Percentiles rank a stretch among this genome's conserved stretches.
Evolutionary conservation across 35 echinoderm and acorn worm species (phyloP).

Genomic region (Amphiura filiformis): DNA sequence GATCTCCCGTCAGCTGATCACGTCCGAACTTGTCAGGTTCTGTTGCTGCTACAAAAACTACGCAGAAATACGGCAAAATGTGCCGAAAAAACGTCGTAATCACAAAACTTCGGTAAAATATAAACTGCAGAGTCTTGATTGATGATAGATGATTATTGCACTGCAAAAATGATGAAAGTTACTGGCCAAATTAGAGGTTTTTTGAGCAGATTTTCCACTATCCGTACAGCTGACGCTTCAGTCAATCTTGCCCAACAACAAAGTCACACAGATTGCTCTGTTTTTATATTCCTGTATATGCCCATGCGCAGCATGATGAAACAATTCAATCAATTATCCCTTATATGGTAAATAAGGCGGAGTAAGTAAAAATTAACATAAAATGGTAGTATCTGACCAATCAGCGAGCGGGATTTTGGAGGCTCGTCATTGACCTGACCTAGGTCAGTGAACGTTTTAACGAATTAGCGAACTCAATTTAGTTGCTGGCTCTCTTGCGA

Average conservation of each 20-base stretch:
- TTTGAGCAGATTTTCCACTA: background rate
- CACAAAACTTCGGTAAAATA: background rate
- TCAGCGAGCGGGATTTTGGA: background rate
- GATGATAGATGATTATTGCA: background rate
- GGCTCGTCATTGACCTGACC: background rate
- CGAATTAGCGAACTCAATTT: background rate
- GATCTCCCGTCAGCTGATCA: background rate
- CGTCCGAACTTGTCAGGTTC: background rate
- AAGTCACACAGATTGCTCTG: background rate
- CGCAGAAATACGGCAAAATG: background rate
- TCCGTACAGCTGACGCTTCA: background rate
- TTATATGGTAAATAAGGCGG: slow-evolving; percentile 28
- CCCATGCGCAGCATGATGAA: no score
- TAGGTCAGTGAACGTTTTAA: background rate
- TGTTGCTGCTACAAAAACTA: background rate
- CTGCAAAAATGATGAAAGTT: background rate
- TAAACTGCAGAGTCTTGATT: background rate
- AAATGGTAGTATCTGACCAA: background rate
- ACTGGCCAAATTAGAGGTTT: background rate
- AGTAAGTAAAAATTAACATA: background rate
- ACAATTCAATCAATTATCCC: slow-evolving; percentile 26
- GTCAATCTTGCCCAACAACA: background rate
- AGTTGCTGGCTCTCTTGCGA: background rate
- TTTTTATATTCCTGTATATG: background rate
- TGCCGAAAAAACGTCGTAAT: background rate